Base-by-base conservation (phyloP, 2,113 vertebrate species). In the Pangasianodon hypophthalmus region DNA sequence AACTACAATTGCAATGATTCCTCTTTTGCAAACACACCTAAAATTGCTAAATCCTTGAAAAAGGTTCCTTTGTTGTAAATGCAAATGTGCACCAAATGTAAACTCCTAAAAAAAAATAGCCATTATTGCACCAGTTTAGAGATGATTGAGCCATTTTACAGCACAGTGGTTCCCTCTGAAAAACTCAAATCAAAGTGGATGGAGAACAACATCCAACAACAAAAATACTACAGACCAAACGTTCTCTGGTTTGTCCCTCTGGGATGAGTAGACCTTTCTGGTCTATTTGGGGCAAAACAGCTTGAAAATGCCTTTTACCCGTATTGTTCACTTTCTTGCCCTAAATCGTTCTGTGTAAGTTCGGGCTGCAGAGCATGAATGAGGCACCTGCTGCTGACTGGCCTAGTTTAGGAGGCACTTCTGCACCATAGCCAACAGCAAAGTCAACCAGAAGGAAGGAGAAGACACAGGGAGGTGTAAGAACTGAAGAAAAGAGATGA, bases 341-440 rank as follows among this genome's bases (percentile, higher is more conserved):
- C 87, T 69, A 81, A 69, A 80, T 82, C 54, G 37, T 81, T 32
- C 48, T 4, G 8, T 41, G 44, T 81, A 88, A 73, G 83, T 82
- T 67, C 8, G 11, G 62, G 41, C 84, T 88, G 29, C 62, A 19
- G 84, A 88, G 84, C 93, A 91, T 94, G 92, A 93, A 91, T 91
- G 91, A 92, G 90, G 93, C 93, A 94, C 94, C 94, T 94, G 94
- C 95, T 94, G 94, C 91, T 94, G 91, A 91, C 92, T 95, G 95
- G 93, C 94, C 93, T 94, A 95, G 92, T 95, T 95, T 80, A 69
- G 89, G 88, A 92, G 54, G 52, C 92, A 87, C 94, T 92, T 88
- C 91, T 87, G 86, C 87, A 89, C 90, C 91, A 83, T 79, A 84
- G 92, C 94, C 94, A 92, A 88, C 88, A 94, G 94, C 93, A 94